These are phyloP conservation scores for Papilio glaucus DNA, from an alignment of 1,140 invertebrate genomes.

Conservation along the genomic window DNA sequence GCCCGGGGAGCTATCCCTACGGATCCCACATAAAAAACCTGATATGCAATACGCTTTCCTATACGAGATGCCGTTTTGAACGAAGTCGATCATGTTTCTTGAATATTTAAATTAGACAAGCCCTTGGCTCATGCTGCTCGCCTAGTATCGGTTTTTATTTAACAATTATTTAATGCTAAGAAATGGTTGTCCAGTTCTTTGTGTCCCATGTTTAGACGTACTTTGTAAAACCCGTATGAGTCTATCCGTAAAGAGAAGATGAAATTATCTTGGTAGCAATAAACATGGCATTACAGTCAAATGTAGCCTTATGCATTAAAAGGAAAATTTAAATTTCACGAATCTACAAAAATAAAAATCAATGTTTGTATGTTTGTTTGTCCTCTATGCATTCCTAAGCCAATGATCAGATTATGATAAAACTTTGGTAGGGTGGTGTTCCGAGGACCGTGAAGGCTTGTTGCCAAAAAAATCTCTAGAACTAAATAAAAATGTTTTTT, in stretches of 20 bases:
- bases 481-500: too few relatives aligned
- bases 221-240: not conserved
- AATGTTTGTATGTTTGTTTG: too few relatives aligned
- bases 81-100: slow-evolving; percentile 43
- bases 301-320: not conserved
- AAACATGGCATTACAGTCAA: not conserved
- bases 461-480: too few relatives aligned
- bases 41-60: slow-evolving; percentile 66
- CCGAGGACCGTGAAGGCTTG: too few relatives aligned
- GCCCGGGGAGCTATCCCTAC: slow-evolving; percentile 58
- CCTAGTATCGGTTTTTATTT: slow-evolving; percentile 5
- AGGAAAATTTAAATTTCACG: too few relatives aligned
- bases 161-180: slow-evolving; percentile 22
- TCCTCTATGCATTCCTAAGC: too few relatives aligned
- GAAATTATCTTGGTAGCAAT: not conserved
- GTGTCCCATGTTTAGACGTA: not conserved
- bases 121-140: not conserved
- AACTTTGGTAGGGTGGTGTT: too few relatives aligned
- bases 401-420: too few relatives aligned
- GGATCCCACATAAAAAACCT: slow-evolving; percentile 63
- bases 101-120: slow-evolving; percentile 39
- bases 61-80: slow-evolving; percentile 53
- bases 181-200: not conserved
- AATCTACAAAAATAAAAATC: too few relatives aligned
- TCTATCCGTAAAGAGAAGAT: not conserved